Evolutionary conservation across 2,888 invertebrate genomes (phyloP), one percentile per base, ranked within the genome.

Genomic region (Thalpophila matura): DNA sequence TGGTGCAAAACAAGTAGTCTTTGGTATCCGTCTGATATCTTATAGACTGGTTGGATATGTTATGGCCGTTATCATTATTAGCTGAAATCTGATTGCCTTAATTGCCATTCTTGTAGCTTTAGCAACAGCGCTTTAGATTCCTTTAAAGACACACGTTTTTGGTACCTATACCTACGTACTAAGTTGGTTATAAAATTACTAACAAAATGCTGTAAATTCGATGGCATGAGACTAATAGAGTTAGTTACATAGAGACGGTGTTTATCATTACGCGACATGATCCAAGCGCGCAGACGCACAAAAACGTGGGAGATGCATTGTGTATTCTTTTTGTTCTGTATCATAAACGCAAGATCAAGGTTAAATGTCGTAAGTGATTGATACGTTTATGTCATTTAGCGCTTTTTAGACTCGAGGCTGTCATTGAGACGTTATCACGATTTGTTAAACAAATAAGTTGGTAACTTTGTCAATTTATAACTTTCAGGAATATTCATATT

Each of bases 221-320:
- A 63, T 62, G 40, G 43, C 53, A 71, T 62, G 57, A 51, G 57
- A 56, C 64, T 72, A 69, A 80, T 77, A n/a, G n/a, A n/a, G n/a
- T n/a, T n/a, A 76, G 57, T 60, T 43, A 51, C 22, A 51, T 24
- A 4, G 29, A 57, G 45, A 55, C 51, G 76, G 77, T 80, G 72
- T 74, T 83, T 83, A 84, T 82, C 82, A 74, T 83, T 81, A 84
- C 74, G 72, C 72, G 80, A 74, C 78, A 81, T 86, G 85, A 87
- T 83, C 79, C 77, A 80, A 82, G 58, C 42, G 47, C 29, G 55
- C 76, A 77, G 75, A 74, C 71, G 33, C 62, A 85, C 77, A 87
- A 88, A 88, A 88, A 86, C 87, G 88, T 88, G 88, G 81, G 88
- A 85, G 74, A 75, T 60, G 55, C 74, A 76, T 81, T 77, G 74